These are phyloP conservation scores for Diploptera punctata DNA, from an alignment of 2,888 invertebrate genomes.

Conservation along the genomic window DNA sequence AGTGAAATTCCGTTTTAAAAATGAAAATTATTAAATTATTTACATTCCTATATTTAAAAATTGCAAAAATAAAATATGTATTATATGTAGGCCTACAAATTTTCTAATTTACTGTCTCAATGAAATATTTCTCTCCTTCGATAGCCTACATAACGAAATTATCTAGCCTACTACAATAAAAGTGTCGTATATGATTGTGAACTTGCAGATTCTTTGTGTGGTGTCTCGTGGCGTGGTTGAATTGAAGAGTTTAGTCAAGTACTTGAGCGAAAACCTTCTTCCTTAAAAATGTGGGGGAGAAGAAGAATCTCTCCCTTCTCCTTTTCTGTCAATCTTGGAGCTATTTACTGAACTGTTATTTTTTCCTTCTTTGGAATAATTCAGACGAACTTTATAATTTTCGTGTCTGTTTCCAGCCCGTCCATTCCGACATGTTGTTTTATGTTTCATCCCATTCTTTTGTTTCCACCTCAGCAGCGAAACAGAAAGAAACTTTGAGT, in stretches of 20 bases:
- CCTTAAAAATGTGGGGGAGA: constrained; percentile 37
- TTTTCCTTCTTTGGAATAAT: constrained; percentile 42
- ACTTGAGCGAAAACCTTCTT: constrained; percentile 22
- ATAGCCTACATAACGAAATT: too few relatives aligned
- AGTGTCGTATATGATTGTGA: too few relatives aligned
- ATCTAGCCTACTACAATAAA: too few relatives aligned
- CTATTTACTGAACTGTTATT: constrained; percentile 45
- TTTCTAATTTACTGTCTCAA: too few relatives aligned
- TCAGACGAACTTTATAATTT: constrained; percentile 42
- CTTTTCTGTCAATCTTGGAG: constrained; percentile 43
- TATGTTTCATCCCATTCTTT: constrained; percentile 43
- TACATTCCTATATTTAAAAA: too few relatives aligned
- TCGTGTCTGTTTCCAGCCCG: constrained; percentile 26
- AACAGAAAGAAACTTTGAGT: constrained; percentile 41
- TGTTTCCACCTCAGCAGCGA: constrained; percentile 43
- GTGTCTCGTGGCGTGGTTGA: too few relatives aligned
- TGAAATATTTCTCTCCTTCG: too few relatives aligned
- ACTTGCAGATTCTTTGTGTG: too few relatives aligned
- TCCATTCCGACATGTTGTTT: constrained; percentile 42
- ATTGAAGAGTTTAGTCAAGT: constrained; percentile 26
- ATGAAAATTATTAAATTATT: too few relatives aligned
- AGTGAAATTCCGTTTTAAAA: too few relatives aligned
- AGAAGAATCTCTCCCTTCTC: constrained; percentile 30
- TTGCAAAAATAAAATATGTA: too few relatives aligned
- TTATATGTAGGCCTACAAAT: too few relatives aligned